These are phyloP conservation scores for Stenichneumon culpator DNA, from an alignment of 2,888 invertebrate species.

Conservation along the genomic window DNA sequence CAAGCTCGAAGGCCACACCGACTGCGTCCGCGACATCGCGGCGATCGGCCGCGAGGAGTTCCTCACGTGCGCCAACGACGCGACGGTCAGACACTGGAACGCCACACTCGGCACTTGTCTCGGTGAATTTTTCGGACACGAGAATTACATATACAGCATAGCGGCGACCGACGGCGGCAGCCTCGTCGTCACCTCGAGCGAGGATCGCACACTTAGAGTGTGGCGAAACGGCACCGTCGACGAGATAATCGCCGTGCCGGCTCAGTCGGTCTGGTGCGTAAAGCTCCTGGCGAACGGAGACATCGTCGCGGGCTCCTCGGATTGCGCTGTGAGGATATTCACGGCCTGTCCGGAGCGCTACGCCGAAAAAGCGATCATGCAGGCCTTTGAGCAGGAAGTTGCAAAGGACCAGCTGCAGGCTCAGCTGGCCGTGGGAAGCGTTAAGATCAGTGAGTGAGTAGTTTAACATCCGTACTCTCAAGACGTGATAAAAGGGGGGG, in stretches of 20 bases:
- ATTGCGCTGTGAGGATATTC: slow-evolving; percentile 95
- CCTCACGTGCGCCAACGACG: slow-evolving; percentile 97
- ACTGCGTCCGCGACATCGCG: slow-evolving; percentile 94
- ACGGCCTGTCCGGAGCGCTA: slow-evolving; percentile 90
- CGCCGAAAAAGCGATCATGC: slow-evolving; percentile 88
- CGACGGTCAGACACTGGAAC: slow-evolving; percentile 93
- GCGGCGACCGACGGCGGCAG: slow-evolving; percentile 85
- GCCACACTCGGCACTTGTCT: slow-evolving; percentile 92
- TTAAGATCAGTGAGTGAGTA: slow-evolving; percentile 93
- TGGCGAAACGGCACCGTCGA: slow-evolving; percentile 90
- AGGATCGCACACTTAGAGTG: slow-evolving; percentile 94
- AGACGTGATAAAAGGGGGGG: no score
- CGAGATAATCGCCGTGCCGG: slow-evolving; percentile 91
- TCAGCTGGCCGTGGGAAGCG: slow-evolving; percentile 89
- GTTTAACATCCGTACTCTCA: neutral
- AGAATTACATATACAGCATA: slow-evolving; percentile 93
- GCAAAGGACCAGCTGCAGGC: slow-evolving; percentile 87
- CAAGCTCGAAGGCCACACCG: slow-evolving; percentile 91
- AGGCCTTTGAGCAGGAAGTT: slow-evolving; percentile 91
- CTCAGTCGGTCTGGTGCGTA: slow-evolving; percentile 96
- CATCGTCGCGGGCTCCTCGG: slow-evolving; percentile 92
- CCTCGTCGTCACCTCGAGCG: slow-evolving; percentile 94
- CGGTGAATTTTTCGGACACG: slow-evolving; percentile 92
- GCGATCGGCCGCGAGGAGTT: slow-evolving; percentile 91
- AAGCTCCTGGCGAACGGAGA: slow-evolving; percentile 94